Base-by-base conservation (phyloP, 2,888 invertebrate genomes). In the Steinernema scapterisci region DNA sequence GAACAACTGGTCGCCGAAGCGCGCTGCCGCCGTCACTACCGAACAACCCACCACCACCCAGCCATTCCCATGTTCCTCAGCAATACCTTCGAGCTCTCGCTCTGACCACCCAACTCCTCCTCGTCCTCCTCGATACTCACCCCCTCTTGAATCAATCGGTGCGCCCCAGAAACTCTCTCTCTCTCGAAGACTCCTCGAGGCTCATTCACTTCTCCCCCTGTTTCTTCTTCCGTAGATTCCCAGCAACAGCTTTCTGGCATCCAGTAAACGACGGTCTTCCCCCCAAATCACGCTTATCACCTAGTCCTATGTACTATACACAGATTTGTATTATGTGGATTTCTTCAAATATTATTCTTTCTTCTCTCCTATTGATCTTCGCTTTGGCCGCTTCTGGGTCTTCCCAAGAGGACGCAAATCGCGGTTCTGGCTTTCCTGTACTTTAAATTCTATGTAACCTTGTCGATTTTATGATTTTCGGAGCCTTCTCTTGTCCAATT, bases 31-130 rank as follows among this genome's bases (percentile, higher is more conserved):
- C 70, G 80, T 1, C 77, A 82, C 31, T 72, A 71, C 38, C 54
- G 72, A n/a, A 77, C 81, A 16, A 56, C 79, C 7, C 72, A 70
- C 27, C 56, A 80, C 25, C 70, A 80, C 43, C 70, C 82, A 6
- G 77, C 80, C 46, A 79, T 79, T 80, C 78, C 82, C 44, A 80
- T 75, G 75, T 79, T 73, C 48, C 70, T 79, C 70, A 70, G 81
- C 51, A 77, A 81, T 71, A 73, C 73, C 27, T 79, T 79, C 72
- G 79, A 79, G 71, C 70, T 79, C 23, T 73, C 72, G 48, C 70
- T 79, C 43, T 79, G 71, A 80, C 54, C 54, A 25, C 54, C 6
- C 45, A 7, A 16, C 45, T 7, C 9, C 7, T 44, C 45, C 45
- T 51, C 54, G 25, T 27, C 63, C 25, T 23, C 52, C 52, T 16